Conservation (phyloP, 2,797 vertebrate genomes). For the Antrozous pallidus region DNA sequence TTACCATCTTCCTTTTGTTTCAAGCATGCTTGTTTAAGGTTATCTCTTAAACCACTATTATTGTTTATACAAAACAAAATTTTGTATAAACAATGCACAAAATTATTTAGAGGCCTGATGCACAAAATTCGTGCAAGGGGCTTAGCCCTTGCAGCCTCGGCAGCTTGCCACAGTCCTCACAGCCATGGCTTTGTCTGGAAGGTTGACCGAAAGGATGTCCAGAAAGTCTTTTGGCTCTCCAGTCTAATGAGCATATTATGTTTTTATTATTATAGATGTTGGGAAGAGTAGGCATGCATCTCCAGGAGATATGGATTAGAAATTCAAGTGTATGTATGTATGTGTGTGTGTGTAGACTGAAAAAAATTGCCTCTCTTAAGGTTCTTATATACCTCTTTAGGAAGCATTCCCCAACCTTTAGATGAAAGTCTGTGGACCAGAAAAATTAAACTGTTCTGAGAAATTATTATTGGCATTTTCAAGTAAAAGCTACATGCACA, state of each 20-base stretch:
- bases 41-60: not conserved
- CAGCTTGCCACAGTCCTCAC: no score
- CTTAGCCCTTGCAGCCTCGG: no score
- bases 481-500: not conserved
- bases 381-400: not conserved
- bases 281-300: not conserved
- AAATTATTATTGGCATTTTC: slow-evolving; percentile 22
- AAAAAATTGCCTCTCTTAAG: not conserved
- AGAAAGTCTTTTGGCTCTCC: no score
- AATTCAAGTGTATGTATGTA: not conserved
- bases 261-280: not conserved
- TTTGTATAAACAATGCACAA: no score
- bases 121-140: no score
- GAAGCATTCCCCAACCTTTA: not conserved
- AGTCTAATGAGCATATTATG: no score
- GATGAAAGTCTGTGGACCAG: not conserved
- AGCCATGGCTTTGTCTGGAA: no score
- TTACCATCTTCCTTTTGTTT: not conserved
- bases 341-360: not conserved
- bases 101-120: no score
- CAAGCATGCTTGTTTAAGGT: not conserved
- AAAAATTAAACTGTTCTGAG: not conserved
- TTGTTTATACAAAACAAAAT: not conserved
- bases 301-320: not conserved
- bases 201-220: no score